A percentile compares a stretch with the other conserved stretches of the same genome.
Evolutionary conservation across 2,113 vertebrate genomes (phyloP).

Genomic region (Mesoclemmys tuberculata): DNA sequence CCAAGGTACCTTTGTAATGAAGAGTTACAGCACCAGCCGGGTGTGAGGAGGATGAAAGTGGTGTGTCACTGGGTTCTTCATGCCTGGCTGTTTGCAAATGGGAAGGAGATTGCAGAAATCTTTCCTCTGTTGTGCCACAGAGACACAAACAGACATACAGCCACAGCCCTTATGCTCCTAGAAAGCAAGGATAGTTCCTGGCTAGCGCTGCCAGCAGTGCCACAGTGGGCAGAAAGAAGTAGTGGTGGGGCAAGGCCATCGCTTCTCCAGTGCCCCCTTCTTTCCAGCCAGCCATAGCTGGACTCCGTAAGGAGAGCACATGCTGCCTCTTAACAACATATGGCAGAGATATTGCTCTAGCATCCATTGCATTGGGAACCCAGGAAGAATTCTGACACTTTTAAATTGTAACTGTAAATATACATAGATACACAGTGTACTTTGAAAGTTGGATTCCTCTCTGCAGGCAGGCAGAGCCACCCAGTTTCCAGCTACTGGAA

Average conservation of each 20-base stretch:
- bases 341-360: background rate
- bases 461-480: background rate
- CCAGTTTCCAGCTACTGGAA: conserved; percentile 51
- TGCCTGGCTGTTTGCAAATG: background rate
- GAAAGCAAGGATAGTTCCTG: background rate
- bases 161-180: background rate
- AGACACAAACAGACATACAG: background rate
- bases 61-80: background rate
- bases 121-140: background rate
- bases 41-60: background rate
- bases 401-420: background rate
- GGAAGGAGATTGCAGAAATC: background rate
- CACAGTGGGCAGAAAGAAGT: background rate
- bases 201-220: background rate
- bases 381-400: background rate
- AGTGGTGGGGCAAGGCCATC: background rate
- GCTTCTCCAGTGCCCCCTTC: background rate
- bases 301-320: fast-evolving
- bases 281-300: background rate
- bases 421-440: background rate
- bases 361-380: background rate
- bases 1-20: background rate
- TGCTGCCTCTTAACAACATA: background rate
- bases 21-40: background rate
- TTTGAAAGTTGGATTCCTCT: conserved; percentile 21